These are phyloP conservation scores for Busseola fusca DNA, from an alignment of 2,888 invertebrate genomes.

Conservation along the genomic window DNA sequence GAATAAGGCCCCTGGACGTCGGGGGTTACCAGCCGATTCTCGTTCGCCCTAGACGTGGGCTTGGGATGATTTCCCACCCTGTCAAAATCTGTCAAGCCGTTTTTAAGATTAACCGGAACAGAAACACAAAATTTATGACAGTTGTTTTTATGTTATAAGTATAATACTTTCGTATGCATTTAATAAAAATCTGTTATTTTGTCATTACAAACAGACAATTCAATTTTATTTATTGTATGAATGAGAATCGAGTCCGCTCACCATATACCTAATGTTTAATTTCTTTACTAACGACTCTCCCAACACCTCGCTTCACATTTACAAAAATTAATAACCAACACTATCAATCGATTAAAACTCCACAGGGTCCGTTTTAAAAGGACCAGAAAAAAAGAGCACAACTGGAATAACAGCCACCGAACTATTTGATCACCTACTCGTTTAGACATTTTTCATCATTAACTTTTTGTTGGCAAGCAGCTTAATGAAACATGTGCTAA, in stretches of 20 bases:
- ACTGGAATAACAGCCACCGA: conserved; percentile 16
- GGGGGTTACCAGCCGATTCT: no score
- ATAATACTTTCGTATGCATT: no score
- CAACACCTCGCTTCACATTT: conserved; percentile 3
- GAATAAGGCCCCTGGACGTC: no score
- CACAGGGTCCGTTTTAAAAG: neutral
- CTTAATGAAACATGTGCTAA: conserved; percentile 56
- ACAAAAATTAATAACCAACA: conserved; percentile 8
- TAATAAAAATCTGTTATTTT: no score
- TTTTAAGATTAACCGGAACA: no score
- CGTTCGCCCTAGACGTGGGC: no score
- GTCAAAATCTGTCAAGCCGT: no score
- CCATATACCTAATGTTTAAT: neutral
- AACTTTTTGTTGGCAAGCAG: conserved; percentile 39
- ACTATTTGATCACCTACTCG: conserved; percentile 40
- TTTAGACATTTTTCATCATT: conserved; percentile 54
- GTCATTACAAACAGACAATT: no score
- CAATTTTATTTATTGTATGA: no score
- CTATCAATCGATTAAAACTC: conserved; percentile 24
- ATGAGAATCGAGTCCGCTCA: neutral
- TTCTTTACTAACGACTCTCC: neutral
- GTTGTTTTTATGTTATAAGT: no score
- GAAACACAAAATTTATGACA: no score
- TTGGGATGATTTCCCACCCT: no score
- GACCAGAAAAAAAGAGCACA: conserved; percentile 33